These are phyloP conservation scores for Nymphalis urticae DNA, from an alignment of 2,888 invertebrate species.

Conservation along the genomic window DNA sequence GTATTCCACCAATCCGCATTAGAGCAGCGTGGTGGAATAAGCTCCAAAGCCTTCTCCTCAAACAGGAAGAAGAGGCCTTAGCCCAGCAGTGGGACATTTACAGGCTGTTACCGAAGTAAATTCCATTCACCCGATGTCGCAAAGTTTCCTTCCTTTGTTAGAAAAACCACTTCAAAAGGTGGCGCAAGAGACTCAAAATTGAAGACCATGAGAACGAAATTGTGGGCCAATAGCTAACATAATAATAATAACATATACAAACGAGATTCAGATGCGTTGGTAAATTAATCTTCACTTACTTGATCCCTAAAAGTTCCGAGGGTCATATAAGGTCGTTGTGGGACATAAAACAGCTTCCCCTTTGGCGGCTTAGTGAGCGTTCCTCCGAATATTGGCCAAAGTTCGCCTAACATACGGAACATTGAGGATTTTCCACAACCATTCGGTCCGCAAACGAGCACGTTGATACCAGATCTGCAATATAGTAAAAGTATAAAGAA, in stretches of 20 bases:
- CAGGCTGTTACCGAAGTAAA: too few relatives aligned
- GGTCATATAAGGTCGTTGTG: conserved; percentile 99
- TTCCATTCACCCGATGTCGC: background rate
- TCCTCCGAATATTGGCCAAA: conserved; percentile 98
- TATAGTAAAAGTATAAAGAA: background rate
- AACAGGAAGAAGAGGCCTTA: too few relatives aligned
- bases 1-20: too few relatives aligned
- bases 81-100: too few relatives aligned
- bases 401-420: conserved; percentile 96
- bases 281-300: conserved; percentile 62
- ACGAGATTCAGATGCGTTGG: background rate
- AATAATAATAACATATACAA: background rate
- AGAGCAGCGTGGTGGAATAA: too few relatives aligned
- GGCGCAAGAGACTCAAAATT: background rate
- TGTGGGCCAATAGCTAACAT: too few relatives aligned
- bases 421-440: conserved; percentile 99
- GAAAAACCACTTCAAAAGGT: background rate
- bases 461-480: conserved; percentile 93
- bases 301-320: conserved; percentile 96
- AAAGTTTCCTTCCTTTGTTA: background rate
- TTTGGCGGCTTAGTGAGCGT: conserved; percentile 96
- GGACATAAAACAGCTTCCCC: conserved; percentile 98
- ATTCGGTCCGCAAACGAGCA: conserved; percentile 98
- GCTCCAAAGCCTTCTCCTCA: too few relatives aligned
- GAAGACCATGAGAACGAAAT: too few relatives aligned